Conservation (phyloP, 2,888 invertebrate species). For the Formica aserva region DNA sequence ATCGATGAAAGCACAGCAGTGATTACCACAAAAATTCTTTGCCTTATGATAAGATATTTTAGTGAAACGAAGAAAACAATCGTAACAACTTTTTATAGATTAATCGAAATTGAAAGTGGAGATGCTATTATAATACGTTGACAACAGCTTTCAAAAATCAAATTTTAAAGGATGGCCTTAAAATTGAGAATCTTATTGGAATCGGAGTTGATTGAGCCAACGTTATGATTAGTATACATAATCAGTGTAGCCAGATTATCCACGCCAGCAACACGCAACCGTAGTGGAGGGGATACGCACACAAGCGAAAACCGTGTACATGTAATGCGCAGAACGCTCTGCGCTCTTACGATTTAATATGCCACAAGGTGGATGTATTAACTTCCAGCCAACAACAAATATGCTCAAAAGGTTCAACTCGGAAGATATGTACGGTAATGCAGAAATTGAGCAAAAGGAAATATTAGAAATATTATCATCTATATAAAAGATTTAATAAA, state of each 20-base stretch:
- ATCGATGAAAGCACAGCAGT: not conserved
- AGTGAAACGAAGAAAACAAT: not conserved
- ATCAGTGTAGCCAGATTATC: not conserved
- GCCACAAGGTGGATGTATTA: no score
- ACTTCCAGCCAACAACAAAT: no score
- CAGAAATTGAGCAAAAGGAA: no score
- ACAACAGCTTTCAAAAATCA: not conserved
- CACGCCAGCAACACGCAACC: no score
- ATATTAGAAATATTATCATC: no score
- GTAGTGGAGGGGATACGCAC: no score
- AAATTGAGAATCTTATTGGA: not conserved
- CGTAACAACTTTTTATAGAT: not conserved
- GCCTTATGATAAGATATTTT: not conserved
- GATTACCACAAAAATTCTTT: not conserved
- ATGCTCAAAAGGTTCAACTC: no score
- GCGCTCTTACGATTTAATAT: no score
- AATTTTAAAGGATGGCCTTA: not conserved
- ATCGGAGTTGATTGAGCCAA: slow-evolving; percentile 6
- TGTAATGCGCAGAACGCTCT: no score
- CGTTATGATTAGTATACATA: not conserved
- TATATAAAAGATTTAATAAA: no score
- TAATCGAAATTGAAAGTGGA: not conserved
- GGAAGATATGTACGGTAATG: no score
- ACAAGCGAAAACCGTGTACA: no score
- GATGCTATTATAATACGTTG: not conserved